Evolutionary conservation across 2,888 invertebrate genomes (phyloP).

Genomic region (Aporophyla nigra): DNA sequence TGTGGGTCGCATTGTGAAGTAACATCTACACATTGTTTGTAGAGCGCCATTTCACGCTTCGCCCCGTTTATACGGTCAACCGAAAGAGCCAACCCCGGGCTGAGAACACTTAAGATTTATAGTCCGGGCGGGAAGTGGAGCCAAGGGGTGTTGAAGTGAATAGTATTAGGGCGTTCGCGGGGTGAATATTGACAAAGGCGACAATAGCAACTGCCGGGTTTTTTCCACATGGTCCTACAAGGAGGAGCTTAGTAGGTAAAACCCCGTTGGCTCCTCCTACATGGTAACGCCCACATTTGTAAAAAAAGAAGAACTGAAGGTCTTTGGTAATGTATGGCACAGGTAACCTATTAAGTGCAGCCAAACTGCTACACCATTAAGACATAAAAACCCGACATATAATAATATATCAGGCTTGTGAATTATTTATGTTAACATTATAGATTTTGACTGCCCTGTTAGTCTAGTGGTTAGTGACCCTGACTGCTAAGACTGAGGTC

Average conservation of each 20-base stretch:
- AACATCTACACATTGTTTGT: neutral
- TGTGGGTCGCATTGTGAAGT: neutral
- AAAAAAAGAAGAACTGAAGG: conserved; percentile 21
- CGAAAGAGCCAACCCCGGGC: conserved; percentile 3
- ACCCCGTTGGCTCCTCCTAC: conserved; percentile 54
- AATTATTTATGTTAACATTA: too few relatives aligned
- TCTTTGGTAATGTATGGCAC: neutral
- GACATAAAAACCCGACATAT: neutral
- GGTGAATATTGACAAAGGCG: conserved; percentile 12
- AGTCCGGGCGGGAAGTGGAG: neutral
- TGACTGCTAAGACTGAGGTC: too few relatives aligned
- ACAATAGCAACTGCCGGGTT: conserved; percentile 10
- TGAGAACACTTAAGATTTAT: conserved; percentile 48
- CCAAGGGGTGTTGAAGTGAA: conserved; percentile 19
- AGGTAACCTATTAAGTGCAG: neutral
- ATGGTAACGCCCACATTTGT: conserved; percentile 34
- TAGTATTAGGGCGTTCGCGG: neutral
- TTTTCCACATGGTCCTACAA: conserved; percentile 1
- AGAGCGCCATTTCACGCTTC: conserved; percentile 1
- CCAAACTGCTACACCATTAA: neutral
- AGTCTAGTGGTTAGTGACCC: too few relatives aligned
- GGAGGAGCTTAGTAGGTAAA: conserved; percentile 50
- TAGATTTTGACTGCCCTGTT: too few relatives aligned
- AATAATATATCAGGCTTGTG: too few relatives aligned
- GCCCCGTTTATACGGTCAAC: neutral